Conservation (phyloP, 2,113 vertebrate species). For the Rhizomys pruinosus region DNA sequence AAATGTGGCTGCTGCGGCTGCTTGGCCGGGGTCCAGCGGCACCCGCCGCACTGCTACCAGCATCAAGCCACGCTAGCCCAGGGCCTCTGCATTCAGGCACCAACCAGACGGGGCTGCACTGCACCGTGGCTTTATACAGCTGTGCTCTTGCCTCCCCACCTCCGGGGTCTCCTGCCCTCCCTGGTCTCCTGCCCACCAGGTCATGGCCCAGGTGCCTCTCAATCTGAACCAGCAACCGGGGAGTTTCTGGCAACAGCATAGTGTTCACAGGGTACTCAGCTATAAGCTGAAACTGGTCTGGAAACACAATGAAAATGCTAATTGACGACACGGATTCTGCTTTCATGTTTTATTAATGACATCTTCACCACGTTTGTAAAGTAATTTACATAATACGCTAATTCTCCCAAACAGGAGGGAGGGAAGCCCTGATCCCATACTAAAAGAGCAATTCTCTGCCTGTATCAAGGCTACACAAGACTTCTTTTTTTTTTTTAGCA, state of each 20-base stretch:
- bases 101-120: neutral
- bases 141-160: neutral
- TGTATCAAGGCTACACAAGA: neutral
- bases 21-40: neutral
- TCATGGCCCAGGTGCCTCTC: neutral
- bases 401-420: slow-evolving; percentile 50
- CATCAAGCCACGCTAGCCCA: neutral
- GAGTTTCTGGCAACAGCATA: neutral
- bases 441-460: neutral
- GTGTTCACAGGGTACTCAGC: neutral
- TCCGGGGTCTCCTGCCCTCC: too few relatives aligned
- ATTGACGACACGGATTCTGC: slow-evolving; percentile 44
- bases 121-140: neutral
- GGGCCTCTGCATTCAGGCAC: too few relatives aligned
- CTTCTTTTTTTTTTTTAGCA: neutral
- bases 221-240: neutral
- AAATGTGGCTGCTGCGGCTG: neutral
- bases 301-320: slow-evolving; percentile 75
- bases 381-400: slow-evolving; percentile 79
- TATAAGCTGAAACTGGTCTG: neutral
- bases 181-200: neutral
- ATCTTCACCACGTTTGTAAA: slow-evolving; percentile 68
- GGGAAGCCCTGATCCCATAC: neutral
- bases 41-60: neutral
- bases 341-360: slow-evolving; percentile 82